phyloP scores from a whole-genome alignment of 2,113 vertebrate species.

The Dasyurus viverrinus region DNA sequence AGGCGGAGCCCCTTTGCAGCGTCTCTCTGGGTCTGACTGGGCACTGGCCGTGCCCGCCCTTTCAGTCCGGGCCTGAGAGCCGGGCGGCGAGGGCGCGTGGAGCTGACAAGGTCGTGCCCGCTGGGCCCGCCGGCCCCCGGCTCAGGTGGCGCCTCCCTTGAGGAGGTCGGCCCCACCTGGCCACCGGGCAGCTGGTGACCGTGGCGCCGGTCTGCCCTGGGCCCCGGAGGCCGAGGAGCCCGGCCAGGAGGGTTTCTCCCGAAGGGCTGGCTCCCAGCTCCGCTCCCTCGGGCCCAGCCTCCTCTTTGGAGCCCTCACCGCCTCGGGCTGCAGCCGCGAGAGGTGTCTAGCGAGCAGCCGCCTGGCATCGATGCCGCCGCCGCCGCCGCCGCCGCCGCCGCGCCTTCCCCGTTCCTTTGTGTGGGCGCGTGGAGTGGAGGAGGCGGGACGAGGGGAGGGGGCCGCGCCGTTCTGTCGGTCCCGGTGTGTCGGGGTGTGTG shows the following conservation, averaged over 20 bases:
- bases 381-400: constrained; percentile 59
- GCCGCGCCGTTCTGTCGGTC: constrained; percentile 69
- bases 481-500: not conserved
- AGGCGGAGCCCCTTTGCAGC: not conserved
- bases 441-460: constrained; percentile 78
- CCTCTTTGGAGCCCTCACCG: not conserved
- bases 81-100: not conserved
- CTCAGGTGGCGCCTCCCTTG: not conserved
- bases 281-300: not conserved
- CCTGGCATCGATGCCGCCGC: constrained; percentile 37
- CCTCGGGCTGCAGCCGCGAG: constrained; percentile 1
- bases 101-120: not conserved
- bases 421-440: constrained; percentile 68
- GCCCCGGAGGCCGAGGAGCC: no score
- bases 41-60: no score
- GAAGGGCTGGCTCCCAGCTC: not conserved
- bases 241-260: not conserved
- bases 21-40: not conserved
- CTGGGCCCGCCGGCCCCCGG: not conserved
- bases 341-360: constrained; percentile 70
- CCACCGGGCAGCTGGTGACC: no score
- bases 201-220: not conserved
- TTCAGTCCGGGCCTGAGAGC: not conserved
- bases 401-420: constrained; percentile 82
- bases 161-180: no score